Conservation (phyloP, 2,797 vertebrate genomes). For the Xenopus petersii region DNA sequence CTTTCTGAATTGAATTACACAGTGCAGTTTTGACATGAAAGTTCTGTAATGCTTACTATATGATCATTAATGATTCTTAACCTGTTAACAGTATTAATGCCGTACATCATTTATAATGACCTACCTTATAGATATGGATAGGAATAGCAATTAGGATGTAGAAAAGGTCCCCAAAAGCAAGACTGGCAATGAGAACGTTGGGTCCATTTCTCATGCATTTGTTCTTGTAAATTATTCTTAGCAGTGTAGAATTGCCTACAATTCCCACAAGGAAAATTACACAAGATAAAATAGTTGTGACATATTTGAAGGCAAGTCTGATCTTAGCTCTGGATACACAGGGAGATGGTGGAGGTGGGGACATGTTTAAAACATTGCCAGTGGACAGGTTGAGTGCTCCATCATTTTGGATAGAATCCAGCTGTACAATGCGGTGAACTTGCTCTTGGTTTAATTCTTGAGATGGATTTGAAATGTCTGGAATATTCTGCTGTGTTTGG, state of each 20-base stretch:
- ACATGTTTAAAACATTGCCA: background rate
- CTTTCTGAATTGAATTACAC: background rate
- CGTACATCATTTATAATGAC: background rate
- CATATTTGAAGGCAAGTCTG: constrained; percentile 78
- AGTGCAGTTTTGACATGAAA: background rate
- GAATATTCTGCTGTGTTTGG: constrained; percentile 43
- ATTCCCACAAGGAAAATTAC: constrained; percentile 84
- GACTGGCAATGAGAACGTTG: constrained; percentile 83
- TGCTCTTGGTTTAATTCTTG: constrained; percentile 39
- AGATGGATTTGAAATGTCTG: constrained; percentile 30
- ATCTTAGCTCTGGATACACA: constrained; percentile 75
- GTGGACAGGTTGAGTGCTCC: constrained; percentile 19
- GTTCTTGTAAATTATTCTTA: constrained; percentile 88
- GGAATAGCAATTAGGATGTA: constrained; percentile 85
- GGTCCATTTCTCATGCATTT: constrained; percentile 90
- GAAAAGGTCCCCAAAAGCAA: constrained; percentile 84
- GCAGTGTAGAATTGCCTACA: constrained; percentile 82
- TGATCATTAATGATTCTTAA: background rate
- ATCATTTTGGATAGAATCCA: background rate
- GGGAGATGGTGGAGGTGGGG: constrained; percentile 55
- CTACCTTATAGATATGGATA: constrained; percentile 74
- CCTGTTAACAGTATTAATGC: background rate
- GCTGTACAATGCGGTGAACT: constrained; percentile 36
- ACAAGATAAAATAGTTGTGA: constrained; percentile 83
- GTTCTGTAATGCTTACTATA: background rate